A percentile compares a stretch with the other conserved stretches of the same genome.
phyloP scores from a whole-genome alignment of 30 jellyfish, hydroid and myxozoan species.

The Nemopilema nomurai region DNA sequence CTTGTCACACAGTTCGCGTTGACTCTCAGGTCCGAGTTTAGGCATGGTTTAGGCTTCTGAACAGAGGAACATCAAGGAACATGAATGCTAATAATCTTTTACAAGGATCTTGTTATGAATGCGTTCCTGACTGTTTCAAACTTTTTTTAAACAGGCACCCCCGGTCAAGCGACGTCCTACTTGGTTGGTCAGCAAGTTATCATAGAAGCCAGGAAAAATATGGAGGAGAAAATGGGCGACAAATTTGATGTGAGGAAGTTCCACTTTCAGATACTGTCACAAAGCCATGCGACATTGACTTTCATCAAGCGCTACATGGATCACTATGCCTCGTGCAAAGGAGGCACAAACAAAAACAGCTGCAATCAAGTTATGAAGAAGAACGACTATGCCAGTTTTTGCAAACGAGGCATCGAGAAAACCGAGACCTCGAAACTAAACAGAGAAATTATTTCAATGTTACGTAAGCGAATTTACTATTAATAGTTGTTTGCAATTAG shows the following conservation, averaged over 20 bases:
- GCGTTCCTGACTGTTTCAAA: neutral
- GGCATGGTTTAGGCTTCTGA: too few species aligned
- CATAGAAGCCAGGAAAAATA: conserved; percentile 53
- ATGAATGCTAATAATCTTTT: too few species aligned
- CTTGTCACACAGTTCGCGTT: too few species aligned
- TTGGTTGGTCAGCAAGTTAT: conserved; percentile 82
- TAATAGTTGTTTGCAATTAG: neutral
- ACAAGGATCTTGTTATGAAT: too few species aligned
- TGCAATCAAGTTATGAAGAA: conserved; percentile 41
- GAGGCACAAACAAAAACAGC: conserved; percentile 26
- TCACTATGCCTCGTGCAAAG: conserved; percentile 68
- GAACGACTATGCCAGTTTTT: conserved; percentile 43
- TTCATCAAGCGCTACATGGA: conserved; percentile 63
- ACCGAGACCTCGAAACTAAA: conserved; percentile 24
- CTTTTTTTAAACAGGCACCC: conserved; percentile 59
- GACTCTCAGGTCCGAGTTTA: too few species aligned
- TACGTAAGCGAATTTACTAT: conserved; percentile 39
- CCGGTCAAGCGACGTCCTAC: conserved; percentile 89
- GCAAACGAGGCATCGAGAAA: conserved; percentile 33
- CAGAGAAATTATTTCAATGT: conserved; percentile 26
- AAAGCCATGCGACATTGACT: conserved; percentile 82
- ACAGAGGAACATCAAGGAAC: too few species aligned
- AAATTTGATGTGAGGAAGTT: conserved; percentile 76
- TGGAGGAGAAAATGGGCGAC: conserved; percentile 68
- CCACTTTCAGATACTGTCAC: conserved; percentile 75